These are phyloP conservation scores for Meliscaeva auricollis DNA, from an alignment of 2,888 invertebrate species.

Conservation along the genomic window DNA sequence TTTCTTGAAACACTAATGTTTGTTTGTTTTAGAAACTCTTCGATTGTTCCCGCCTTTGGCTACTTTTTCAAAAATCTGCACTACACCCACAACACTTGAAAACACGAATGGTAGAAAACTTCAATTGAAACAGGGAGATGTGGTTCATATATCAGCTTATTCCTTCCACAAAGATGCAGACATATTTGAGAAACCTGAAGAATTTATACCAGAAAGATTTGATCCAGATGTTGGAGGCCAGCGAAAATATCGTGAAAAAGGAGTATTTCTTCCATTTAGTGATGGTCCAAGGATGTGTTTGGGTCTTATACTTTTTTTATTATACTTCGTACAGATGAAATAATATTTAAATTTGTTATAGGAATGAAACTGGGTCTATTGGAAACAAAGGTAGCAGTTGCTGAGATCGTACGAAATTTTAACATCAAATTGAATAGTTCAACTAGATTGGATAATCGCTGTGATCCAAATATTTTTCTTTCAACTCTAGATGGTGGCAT, in stretches of 20 bases:
- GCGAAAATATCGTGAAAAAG: slow-evolving; percentile 78
- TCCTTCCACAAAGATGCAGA: slow-evolving; percentile 79
- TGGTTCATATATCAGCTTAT: slow-evolving; percentile 75
- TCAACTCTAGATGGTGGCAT: slow-evolving; percentile 77
- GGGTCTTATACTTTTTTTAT: slow-evolving; percentile 65
- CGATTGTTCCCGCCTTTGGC: slow-evolving; percentile 78
- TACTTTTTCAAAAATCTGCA: slow-evolving; percentile 78
- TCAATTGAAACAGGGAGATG: slow-evolving; percentile 70
- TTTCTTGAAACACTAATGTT: neutral
- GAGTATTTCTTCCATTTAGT: slow-evolving; percentile 80
- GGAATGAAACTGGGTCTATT: slow-evolving; percentile 80
- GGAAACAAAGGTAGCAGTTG: slow-evolving; percentile 79
- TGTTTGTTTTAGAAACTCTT: slow-evolving; percentile 77
- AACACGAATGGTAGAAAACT: slow-evolving; percentile 70
- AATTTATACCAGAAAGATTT: slow-evolving; percentile 80
- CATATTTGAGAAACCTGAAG: slow-evolving; percentile 78
- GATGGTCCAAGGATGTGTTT: slow-evolving; percentile 80
- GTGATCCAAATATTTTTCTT: slow-evolving; percentile 79
- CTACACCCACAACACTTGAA: slow-evolving; percentile 67
- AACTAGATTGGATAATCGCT: slow-evolving; percentile 79
- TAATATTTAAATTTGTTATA: slow-evolving; percentile 67
- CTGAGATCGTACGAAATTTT: slow-evolving; percentile 79
- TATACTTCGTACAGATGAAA: neutral
- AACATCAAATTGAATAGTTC: slow-evolving; percentile 77
- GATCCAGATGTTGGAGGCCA: slow-evolving; percentile 77